A percentile compares a stretch with the other conserved stretches of the same genome.
Conservation (phyloP, 1,140 invertebrate species). For the Bombus impatiens region DNA sequence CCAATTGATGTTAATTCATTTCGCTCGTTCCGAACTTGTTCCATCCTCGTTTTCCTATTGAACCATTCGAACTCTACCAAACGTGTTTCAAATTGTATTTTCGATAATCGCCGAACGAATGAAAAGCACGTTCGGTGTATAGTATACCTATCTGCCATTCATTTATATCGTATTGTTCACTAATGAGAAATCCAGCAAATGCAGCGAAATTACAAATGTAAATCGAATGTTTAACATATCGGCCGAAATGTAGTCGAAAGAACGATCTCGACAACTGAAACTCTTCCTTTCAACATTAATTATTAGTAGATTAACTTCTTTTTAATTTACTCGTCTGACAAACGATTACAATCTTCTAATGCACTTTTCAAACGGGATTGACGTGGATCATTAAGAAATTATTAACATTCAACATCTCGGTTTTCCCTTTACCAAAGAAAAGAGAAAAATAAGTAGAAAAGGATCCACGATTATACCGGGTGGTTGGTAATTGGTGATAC, state of each 20-base stretch:
- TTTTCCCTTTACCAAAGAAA: too few species aligned
- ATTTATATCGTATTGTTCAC: conserved; percentile 58
- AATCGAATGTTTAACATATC: conserved; percentile 49
- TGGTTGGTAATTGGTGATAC: too few species aligned
- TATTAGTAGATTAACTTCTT: not conserved
- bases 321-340: not conserved
- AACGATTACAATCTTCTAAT: not conserved
- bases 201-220: conserved; percentile 54
- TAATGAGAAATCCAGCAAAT: conserved; percentile 52
- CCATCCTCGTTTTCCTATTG: conserved; percentile 55
- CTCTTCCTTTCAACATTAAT: not conserved
- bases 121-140: conserved; percentile 52
- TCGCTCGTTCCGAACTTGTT: conserved; percentile 16
- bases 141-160: conserved; percentile 36
- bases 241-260: not conserved
- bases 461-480: too few species aligned
- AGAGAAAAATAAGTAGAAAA: too few species aligned
- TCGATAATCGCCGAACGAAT: conserved; percentile 52
- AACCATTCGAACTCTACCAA: conserved; percentile 45
- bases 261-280: not conserved
- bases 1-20: conserved; percentile 56
- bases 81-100: conserved; percentile 58
- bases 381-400: not conserved
- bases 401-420: not conserved
- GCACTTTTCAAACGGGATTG: not conserved